These are phyloP conservation scores for Nemurella pictetii DNA, from an alignment of 2,888 invertebrate genomes.

Conservation along the genomic window DNA sequence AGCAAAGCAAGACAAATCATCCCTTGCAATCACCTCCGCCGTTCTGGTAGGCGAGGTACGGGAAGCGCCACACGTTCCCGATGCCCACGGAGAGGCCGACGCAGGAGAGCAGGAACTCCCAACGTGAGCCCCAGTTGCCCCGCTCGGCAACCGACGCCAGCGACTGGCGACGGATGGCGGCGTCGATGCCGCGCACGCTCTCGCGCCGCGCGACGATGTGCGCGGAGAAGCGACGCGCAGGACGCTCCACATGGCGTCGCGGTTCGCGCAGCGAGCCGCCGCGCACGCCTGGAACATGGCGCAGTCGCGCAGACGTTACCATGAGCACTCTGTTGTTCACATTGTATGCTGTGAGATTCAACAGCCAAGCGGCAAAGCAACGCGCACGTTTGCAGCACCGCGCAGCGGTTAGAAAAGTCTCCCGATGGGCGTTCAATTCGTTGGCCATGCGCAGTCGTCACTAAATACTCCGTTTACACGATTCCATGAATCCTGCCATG, in stretches of 20 bases:
- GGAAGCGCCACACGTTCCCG: slow-evolving; percentile 86
- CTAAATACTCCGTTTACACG: too few species aligned
- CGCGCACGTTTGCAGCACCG: too few species aligned
- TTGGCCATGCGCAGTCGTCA: too few species aligned
- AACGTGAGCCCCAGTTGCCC: slow-evolving; percentile 53
- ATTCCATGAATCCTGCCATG: too few species aligned
- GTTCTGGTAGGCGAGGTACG: slow-evolving; percentile 82
- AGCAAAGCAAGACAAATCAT: too few species aligned
- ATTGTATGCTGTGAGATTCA: too few species aligned
- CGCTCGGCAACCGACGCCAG: slow-evolving; percentile 48
- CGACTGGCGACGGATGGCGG: slow-evolving; percentile 47
- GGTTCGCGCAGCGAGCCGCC: slow-evolving; percentile 46
- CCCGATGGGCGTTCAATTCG: too few species aligned
- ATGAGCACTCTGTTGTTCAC: too few species aligned
- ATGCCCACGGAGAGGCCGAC: slow-evolving; percentile 84
- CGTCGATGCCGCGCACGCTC: slow-evolving; percentile 47
- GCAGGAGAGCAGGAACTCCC: slow-evolving; percentile 77
- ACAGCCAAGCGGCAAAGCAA: too few species aligned
- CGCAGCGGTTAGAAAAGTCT: too few species aligned
- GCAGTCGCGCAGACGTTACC: too few species aligned
- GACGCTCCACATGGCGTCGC: slow-evolving; percentile 41
- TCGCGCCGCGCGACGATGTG: slow-evolving; percentile 47
- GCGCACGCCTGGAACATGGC: slow-evolving; percentile 35
- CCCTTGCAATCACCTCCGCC: slow-evolving; percentile 70
- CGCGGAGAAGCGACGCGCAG: slow-evolving; percentile 46